These are phyloP conservation scores for Ariolimax columbianus DNA, from an alignment of 2,888 invertebrate genomes.

Conservation along the genomic window DNA sequence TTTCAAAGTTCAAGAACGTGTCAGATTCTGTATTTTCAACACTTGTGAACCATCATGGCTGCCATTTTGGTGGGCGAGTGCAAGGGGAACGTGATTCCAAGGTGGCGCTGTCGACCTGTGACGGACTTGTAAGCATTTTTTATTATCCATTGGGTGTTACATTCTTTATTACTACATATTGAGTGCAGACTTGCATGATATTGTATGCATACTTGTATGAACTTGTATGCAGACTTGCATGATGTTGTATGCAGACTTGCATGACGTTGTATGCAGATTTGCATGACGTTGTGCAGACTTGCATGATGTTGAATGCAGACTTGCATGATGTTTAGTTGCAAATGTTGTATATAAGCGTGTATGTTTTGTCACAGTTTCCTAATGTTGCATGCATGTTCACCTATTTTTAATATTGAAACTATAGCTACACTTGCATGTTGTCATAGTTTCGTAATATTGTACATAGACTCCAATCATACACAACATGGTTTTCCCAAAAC, in stretches of 20 bases:
- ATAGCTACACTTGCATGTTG: no score
- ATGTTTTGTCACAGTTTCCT: background rate
- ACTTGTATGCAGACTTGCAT: background rate
- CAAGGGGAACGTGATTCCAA: conserved; percentile 85
- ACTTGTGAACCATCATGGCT: conserved; percentile 79
- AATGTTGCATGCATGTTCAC: background rate
- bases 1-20: conserved; percentile 67
- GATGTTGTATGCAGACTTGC: background rate
- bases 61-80: conserved; percentile 89
- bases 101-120: conserved; percentile 89
- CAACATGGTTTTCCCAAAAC: no score
- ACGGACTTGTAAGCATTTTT: conserved; percentile 87
- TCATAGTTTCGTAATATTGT: no score
- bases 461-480: no score
- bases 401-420: no score
- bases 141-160: background rate
- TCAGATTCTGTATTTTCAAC: conserved; percentile 67
- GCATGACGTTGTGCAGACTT: background rate
- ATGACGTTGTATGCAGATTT: background rate
- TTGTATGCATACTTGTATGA: background rate
- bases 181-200: no score
- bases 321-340: background rate
- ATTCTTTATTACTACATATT: background rate
- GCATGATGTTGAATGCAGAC: background rate
- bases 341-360: background rate